A percentile compares a stretch with the other conserved stretches of the same genome.
Conservation (phyloP, 2,797 vertebrate species). For the Chelmon rostratus region DNA sequence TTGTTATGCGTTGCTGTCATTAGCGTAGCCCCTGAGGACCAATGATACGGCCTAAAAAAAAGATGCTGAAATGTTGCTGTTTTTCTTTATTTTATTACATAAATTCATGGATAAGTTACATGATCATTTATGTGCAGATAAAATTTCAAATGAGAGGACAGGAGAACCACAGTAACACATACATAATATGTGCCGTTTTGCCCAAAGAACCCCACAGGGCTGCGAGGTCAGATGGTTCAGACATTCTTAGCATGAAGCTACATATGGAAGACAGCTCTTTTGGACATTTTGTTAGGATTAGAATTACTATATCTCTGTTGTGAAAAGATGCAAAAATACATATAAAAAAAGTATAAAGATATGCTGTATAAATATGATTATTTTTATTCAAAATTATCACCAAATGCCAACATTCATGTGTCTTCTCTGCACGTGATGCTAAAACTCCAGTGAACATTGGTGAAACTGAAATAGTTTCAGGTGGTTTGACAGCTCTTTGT, state of each 20-base stretch:
- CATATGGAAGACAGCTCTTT: background rate
- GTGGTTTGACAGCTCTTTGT: slow-evolving; percentile 4
- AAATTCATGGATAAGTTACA: background rate
- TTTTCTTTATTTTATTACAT: background rate
- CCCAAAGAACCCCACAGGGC: background rate
- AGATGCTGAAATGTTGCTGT: background rate
- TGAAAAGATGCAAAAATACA: background rate
- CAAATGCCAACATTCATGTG: background rate
- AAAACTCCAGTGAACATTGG: background rate
- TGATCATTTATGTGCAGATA: background rate
- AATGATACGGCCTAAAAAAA: background rate
- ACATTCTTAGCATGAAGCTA: background rate
- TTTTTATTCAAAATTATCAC: background rate
- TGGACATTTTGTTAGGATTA: background rate
- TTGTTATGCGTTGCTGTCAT: background rate
- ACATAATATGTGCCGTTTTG: background rate
- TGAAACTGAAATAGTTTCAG: slow-evolving; percentile 6
- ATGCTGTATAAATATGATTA: background rate
- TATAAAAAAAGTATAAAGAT: background rate
- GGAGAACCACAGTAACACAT: background rate
- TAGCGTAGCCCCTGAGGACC: background rate
- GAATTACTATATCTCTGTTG: background rate
- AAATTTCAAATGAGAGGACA: background rate
- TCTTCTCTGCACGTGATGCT: background rate
- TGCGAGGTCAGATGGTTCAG: background rate